Conservation (phyloP, 92 coral and sea anemone genomes). For the Zoanthus solanderi region DNA sequence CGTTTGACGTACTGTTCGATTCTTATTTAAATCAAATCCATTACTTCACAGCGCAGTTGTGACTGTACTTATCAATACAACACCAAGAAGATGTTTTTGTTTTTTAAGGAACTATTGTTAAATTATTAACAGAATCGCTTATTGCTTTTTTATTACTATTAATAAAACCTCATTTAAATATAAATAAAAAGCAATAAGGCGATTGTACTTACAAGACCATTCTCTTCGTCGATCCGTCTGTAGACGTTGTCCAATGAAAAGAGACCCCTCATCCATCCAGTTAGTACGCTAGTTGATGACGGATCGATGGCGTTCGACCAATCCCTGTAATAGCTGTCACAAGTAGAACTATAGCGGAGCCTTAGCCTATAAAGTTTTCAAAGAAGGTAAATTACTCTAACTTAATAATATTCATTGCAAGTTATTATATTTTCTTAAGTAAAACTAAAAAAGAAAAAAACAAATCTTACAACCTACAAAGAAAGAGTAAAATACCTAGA, state of each 20-base stretch:
- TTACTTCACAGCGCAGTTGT: too few species aligned
- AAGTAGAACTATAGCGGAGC: slow-evolving; percentile 93
- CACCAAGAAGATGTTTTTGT: neutral
- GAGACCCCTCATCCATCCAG: slow-evolving; percentile 91
- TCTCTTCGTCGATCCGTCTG: slow-evolving; percentile 83
- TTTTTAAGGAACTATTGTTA: neutral
- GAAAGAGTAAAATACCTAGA: too few species aligned
- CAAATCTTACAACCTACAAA: too few species aligned
- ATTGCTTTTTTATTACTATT: neutral
- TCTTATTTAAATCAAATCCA: too few species aligned
- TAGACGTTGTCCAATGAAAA: slow-evolving; percentile 82
- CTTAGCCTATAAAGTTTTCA: slow-evolving; percentile 68
- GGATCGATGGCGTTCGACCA: slow-evolving; percentile 86
- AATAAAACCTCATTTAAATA: neutral
- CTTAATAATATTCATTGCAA: too few species aligned
- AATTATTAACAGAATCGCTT: too few species aligned
- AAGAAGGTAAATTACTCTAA: neutral
- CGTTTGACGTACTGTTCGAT: too few species aligned
- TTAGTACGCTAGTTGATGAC: slow-evolving; percentile 74
- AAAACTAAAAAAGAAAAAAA: too few species aligned
- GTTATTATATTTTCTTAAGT: too few species aligned
- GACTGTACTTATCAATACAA: too few species aligned
- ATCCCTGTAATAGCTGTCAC: slow-evolving; percentile 96
- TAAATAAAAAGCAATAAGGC: neutral
- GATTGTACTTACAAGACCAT: slow-evolving; percentile 72